A percentile compares a stretch with the other conserved stretches of the same genome.
phyloP scores from a whole-genome alignment of 2,888 invertebrate species.

The Clivina fossor region DNA sequence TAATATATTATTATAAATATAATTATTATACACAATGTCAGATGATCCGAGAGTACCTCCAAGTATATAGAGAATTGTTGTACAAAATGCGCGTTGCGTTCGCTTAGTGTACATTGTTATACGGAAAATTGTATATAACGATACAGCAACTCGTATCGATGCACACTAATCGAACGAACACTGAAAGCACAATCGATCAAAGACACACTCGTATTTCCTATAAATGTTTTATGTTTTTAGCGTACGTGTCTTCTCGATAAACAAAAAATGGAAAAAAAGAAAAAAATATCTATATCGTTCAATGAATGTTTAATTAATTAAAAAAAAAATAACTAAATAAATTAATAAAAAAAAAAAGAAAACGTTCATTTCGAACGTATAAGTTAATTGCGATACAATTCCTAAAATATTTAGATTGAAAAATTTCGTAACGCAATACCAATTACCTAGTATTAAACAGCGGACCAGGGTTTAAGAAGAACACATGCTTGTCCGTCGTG shows the following conservation, averaged over 20 bases:
- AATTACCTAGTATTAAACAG: conserved; percentile 46
- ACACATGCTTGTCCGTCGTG: not conserved
- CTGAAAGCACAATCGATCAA: conserved; percentile 26
- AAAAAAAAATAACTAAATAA: too few relatives aligned
- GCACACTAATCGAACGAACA: not conserved
- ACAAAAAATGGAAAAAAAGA: conserved; percentile 15
- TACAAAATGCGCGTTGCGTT: conserved; percentile 4
- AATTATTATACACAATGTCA: conserved; percentile 25
- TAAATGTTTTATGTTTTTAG: conserved; percentile 33
- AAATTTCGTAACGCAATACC: conserved; percentile 32
- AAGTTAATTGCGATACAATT: conserved; percentile 18
- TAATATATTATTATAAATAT: conserved; percentile 6
- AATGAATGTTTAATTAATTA: conserved; percentile 29
- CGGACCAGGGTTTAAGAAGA: conserved; percentile 49
- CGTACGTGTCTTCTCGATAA: conserved; percentile 31
- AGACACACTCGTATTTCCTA: conserved; percentile 27
- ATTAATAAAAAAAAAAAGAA: too few relatives aligned
- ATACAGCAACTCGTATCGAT: too few relatives aligned
- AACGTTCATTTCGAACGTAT: conserved; percentile 18
- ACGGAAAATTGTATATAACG: too few relatives aligned
- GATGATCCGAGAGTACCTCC: conserved; percentile 31
- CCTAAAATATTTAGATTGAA: conserved; percentile 18
- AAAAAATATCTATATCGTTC: conserved; percentile 25
- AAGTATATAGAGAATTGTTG: conserved; percentile 17
- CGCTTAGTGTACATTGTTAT: not conserved